These are phyloP conservation scores for Zaprionus capensis DNA, from an alignment of 1,140 invertebrate species.

Conservation along the genomic window DNA sequence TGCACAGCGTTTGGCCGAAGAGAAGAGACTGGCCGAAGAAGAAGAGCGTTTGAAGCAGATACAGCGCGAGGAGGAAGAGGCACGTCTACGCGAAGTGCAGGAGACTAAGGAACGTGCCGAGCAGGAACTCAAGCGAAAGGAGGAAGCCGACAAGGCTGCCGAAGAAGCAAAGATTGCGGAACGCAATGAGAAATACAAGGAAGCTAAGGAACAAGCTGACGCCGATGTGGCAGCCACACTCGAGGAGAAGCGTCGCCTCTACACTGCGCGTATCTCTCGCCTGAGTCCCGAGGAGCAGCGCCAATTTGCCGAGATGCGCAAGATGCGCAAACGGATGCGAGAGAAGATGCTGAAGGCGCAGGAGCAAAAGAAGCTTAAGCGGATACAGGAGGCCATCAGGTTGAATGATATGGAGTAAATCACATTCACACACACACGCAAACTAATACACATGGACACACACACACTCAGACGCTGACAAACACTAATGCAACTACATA, in stretches of 20 bases:
- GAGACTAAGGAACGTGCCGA: slow-evolving; percentile 58
- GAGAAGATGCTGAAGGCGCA: slow-evolving; percentile 52
- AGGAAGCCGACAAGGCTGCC: slow-evolving; percentile 51
- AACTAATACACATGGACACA: background rate
- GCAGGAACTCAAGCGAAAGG: slow-evolving; percentile 52
- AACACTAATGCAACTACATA: slow-evolving; percentile 22
- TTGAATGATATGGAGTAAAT: slow-evolving; percentile 63
- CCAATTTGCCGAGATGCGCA: slow-evolving; percentile 76
- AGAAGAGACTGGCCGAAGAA: slow-evolving; percentile 59
- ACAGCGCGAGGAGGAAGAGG: slow-evolving; percentile 58
- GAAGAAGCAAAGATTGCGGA: slow-evolving; percentile 50
- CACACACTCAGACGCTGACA: slow-evolving; percentile 14
- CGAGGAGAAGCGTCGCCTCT: slow-evolving; percentile 58
- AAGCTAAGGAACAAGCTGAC: slow-evolving; percentile 61
- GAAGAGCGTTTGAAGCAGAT: slow-evolving; percentile 65
- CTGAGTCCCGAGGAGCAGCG: slow-evolving; percentile 69
- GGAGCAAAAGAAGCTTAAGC: slow-evolving; percentile 63
- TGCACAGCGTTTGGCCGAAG: slow-evolving; percentile 49
- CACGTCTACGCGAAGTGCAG: slow-evolving; percentile 54
- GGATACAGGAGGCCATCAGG: slow-evolving; percentile 72
- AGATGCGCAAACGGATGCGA: slow-evolving; percentile 68
- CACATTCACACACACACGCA: background rate
- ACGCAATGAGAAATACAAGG: slow-evolving; percentile 56
- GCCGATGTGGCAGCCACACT: slow-evolving; percentile 34
- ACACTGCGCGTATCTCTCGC: slow-evolving; percentile 53